Conservation (phyloP, 2,888 invertebrate genomes). For the Dasypogon diadema region DNA sequence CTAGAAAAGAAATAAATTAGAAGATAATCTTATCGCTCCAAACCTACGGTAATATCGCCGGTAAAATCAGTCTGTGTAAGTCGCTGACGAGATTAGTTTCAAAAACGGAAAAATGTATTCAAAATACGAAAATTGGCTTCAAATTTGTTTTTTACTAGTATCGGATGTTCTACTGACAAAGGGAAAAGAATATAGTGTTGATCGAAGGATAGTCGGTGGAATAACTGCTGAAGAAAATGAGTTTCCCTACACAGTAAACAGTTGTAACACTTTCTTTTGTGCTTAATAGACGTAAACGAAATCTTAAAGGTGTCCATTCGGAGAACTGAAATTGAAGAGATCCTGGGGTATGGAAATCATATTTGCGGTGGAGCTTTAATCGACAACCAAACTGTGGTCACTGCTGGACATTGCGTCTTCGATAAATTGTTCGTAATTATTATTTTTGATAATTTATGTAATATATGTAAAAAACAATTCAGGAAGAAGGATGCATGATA, state of each 20-base stretch:
- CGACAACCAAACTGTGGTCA: slow-evolving; percentile 5
- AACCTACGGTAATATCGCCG: no score
- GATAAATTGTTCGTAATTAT: slow-evolving; percentile 30
- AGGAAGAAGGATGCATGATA: no score
- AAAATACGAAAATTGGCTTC: no score
- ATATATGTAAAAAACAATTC: no score
- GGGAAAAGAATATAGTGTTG: background rate
- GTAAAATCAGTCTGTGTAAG: no score
- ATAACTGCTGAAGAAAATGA: background rate
- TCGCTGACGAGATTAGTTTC: no score
- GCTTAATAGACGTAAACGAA: background rate
- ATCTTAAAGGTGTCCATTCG: slow-evolving; percentile 34
- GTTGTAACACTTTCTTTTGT: background rate
- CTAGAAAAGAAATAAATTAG: no score
- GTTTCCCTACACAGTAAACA: slow-evolving; percentile 6
- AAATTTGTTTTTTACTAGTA: no score
- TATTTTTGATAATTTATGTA: no score
- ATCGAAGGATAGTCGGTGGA: background rate
- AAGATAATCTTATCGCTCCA: no score
- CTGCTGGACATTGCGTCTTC: slow-evolving; percentile 32
- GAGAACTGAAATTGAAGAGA: slow-evolving; percentile 27
- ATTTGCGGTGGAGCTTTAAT: slow-evolving; percentile 31
- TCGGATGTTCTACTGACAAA: no score
- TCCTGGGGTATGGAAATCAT: slow-evolving; percentile 6
- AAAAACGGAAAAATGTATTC: no score